These are phyloP conservation scores for Agrochola litura DNA, from an alignment of 2,888 invertebrate species.

Conservation along the genomic window DNA sequence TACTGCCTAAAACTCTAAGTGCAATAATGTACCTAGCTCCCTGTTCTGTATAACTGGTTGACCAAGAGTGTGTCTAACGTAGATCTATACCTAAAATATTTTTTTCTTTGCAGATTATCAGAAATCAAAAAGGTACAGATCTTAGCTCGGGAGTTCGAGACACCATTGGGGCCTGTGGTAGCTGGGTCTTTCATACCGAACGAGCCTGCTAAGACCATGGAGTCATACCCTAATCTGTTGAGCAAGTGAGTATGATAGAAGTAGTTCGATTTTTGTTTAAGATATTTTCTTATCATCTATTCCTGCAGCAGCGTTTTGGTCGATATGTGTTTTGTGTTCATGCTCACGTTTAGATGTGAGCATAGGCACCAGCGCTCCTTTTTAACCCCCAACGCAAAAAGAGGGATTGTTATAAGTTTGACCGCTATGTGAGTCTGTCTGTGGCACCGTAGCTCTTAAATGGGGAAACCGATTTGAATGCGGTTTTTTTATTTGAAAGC, in stretches of 20 bases:
- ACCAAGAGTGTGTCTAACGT: not conserved
- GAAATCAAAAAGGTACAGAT: conserved; percentile 93
- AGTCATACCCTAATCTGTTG: conserved; percentile 93
- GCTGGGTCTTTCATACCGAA: conserved; percentile 96
- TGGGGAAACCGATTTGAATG: too few species aligned
- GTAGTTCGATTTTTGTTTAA: not conserved
- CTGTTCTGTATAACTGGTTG: not conserved
- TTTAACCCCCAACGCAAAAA: not conserved
- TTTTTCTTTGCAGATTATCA: conserved; percentile 86
- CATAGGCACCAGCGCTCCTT: too few species aligned
- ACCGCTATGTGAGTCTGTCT: too few species aligned
- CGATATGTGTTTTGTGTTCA: not conserved
- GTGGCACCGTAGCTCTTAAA: too few species aligned
- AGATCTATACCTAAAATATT: not conserved
- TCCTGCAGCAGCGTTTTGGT: too few species aligned
- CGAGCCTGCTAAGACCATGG: conserved; percentile 94
- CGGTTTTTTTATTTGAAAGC: too few species aligned
- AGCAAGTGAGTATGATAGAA: conserved; percentile 91
- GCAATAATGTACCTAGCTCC: not conserved
- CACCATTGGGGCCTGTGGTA: conserved; percentile 96
- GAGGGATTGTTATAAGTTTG: too few species aligned
- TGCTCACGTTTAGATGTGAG: not conserved
- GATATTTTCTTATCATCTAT: not conserved
- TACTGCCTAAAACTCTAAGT: not conserved
- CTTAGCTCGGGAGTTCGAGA: conserved; percentile 93